Conservation (phyloP, 1,140 invertebrate genomes). For the Holotrichia oblita region DNA sequence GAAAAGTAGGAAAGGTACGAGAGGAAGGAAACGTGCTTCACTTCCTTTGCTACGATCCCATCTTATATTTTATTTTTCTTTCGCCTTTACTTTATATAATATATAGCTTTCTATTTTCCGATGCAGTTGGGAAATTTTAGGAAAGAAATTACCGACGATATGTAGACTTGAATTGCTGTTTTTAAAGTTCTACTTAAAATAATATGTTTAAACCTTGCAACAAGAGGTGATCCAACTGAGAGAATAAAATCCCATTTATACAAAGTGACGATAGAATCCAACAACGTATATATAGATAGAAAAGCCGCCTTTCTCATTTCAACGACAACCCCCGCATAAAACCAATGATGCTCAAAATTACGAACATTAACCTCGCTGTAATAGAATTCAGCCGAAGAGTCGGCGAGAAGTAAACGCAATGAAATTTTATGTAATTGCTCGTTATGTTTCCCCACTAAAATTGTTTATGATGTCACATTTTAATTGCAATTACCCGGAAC, state of each 20-base stretch:
- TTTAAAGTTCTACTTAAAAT: no score
- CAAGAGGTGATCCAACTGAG: no score
- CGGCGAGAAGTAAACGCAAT: slow-evolving; percentile 38
- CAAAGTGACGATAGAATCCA: no score
- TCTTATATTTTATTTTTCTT: slow-evolving; percentile 29
- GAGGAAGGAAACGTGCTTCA: slow-evolving; percentile 23
- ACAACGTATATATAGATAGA: background rate
- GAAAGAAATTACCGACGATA: background rate
- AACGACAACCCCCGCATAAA: slow-evolving; percentile 31
- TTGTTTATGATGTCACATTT: slow-evolving; percentile 42
- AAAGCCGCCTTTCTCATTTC: slow-evolving; percentile 20
- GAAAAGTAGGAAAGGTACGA: background rate
- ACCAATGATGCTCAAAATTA: slow-evolving; percentile 42
- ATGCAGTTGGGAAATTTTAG: slow-evolving; percentile 3
- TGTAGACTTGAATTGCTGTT: no score
- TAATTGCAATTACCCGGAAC: slow-evolving; percentile 39
- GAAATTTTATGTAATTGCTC: slow-evolving; percentile 43
- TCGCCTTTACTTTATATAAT: background rate
- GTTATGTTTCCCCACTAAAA: slow-evolving; percentile 36
- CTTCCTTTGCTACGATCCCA: slow-evolving; percentile 13
- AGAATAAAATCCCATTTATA: no score
- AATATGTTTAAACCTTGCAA: no score
- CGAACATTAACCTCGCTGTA: slow-evolving; percentile 38
- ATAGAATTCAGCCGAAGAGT: slow-evolving; percentile 36
- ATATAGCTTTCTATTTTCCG: background rate